phyloP scores from a whole-genome alignment of 2,797 vertebrate genomes.

The Ammospiza maritima region DNA sequence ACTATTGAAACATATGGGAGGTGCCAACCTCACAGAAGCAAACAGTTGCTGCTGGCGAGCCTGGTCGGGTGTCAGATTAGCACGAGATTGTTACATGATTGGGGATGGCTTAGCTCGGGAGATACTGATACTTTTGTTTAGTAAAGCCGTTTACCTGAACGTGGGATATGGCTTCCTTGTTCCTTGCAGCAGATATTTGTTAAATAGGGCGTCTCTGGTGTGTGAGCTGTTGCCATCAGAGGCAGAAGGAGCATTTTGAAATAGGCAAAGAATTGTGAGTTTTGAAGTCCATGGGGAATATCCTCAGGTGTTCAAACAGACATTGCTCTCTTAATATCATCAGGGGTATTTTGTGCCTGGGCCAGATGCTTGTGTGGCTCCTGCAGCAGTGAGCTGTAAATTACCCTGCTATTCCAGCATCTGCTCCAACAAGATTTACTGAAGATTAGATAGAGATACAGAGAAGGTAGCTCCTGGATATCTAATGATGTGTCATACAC shows the following conservation, averaged over 20 bases:
- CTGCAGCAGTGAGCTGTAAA: neutral
- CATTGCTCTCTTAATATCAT: neutral
- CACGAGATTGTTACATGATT: neutral
- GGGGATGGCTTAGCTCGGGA: neutral
- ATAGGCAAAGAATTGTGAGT: accelerated
- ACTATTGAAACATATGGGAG: neutral
- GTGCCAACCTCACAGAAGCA: neutral
- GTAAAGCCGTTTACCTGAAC: neutral
- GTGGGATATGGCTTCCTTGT: neutral
- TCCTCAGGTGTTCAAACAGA: neutral
- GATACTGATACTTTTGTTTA: neutral
- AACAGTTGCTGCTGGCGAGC: neutral
- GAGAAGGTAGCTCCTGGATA: neutral
- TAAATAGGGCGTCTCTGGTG: neutral
- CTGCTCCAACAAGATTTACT: neutral
- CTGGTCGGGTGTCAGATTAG: neutral
- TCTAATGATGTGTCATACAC: neutral
- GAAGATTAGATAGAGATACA: neutral
- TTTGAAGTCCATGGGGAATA: neutral
- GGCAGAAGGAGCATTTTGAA: neutral
- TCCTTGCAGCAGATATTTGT: neutral
- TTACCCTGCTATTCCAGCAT: neutral
- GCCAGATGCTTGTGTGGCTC: neutral
- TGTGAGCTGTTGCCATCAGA: neutral
- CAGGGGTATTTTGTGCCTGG: neutral